Percentiles rank a stretch among this genome's conserved stretches.
Evolutionary conservation across 2,797 vertebrate genomes (phyloP).

Genomic region (Sandelia bainsii): DNA sequence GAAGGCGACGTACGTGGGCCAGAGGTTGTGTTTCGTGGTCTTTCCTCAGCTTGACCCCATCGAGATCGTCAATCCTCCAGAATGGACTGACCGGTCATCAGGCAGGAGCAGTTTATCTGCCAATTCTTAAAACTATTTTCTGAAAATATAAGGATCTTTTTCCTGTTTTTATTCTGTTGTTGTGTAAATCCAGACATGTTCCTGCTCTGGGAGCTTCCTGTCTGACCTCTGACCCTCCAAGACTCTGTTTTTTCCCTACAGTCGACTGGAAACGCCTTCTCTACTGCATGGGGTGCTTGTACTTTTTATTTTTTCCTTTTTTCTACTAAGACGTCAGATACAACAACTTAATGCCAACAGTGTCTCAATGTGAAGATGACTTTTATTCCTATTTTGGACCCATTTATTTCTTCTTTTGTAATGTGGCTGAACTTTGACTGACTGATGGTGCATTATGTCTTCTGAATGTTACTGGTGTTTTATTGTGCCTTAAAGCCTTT

Average conservation of each 20-base stretch:
- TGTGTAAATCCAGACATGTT: constrained; percentile 46
- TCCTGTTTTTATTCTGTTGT: constrained; percentile 41
- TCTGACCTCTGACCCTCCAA: constrained; percentile 54
- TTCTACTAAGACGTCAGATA: constrained; percentile 53
- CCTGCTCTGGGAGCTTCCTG: constrained; percentile 41
- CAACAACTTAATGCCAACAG: constrained; percentile 55
- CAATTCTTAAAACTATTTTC: constrained; percentile 57
- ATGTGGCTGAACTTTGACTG: constrained; percentile 19
- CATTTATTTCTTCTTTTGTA: constrained; percentile 26
- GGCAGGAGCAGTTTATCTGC: constrained; percentile 70
- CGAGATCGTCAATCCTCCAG: constrained; percentile 68
- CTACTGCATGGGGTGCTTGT: constrained; percentile 44
- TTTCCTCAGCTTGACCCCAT: constrained; percentile 89
- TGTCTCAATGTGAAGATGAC: constrained; percentile 42
- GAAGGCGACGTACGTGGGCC: constrained; percentile 89
- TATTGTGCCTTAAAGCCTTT: constrained; percentile 53
- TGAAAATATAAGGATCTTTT: constrained; percentile 42
- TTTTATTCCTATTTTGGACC: constrained; percentile 23
- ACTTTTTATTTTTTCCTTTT: constrained; percentile 50
- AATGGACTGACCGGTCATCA: constrained; percentile 76
- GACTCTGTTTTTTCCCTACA: constrained; percentile 47
- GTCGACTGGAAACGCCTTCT: constrained; percentile 42
- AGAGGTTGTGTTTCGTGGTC: constrained; percentile 96
- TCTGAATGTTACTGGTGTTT: constrained; percentile 40
- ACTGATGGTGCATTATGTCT: constrained; percentile 13